A percentile compares a stretch with the other conserved stretches of the same genome.
Evolutionary conservation across 2,888 invertebrate genomes (phyloP).

Genomic region (Cordylochernes scorpioides): DNA sequence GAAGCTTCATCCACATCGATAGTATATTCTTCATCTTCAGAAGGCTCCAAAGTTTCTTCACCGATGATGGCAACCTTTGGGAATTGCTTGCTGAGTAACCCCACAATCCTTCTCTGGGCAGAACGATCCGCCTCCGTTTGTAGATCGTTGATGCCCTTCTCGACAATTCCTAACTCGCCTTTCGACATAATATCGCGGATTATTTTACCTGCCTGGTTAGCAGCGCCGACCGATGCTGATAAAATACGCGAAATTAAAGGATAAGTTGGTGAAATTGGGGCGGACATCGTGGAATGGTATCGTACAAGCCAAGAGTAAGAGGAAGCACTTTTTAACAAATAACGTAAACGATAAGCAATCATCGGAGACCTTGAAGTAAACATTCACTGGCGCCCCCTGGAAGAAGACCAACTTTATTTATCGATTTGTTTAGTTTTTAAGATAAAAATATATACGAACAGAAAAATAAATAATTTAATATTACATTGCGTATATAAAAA

Average conservation of each 20-base stretch:
- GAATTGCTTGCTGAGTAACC: conserved; percentile 54
- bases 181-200: conserved; percentile 66
- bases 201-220: conserved; percentile 57
- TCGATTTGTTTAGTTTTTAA: too few species aligned
- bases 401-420: too few species aligned
- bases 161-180: conserved; percentile 68
- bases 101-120: conserved; percentile 73
- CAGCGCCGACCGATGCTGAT: conserved; percentile 35
- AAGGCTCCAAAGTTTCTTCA: conserved; percentile 36
- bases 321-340: too few species aligned
- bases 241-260: conserved; percentile 11
- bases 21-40: conserved; percentile 41
- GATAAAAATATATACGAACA: too few species aligned
- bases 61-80: conserved; percentile 60
- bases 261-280: too few species aligned
- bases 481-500: too few species aligned
- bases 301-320: too few species aligned
- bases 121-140: conserved; percentile 95
- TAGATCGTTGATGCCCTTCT: conserved; percentile 77
- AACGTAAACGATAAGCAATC: too few species aligned
- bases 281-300: too few species aligned
- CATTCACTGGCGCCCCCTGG: too few species aligned
- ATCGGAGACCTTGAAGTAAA: too few species aligned
- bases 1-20: conserved; percentile 37
- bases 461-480: too few species aligned